Conservation (phyloP, 2,888 invertebrate genomes). For the Bellardia bayeri region DNA sequence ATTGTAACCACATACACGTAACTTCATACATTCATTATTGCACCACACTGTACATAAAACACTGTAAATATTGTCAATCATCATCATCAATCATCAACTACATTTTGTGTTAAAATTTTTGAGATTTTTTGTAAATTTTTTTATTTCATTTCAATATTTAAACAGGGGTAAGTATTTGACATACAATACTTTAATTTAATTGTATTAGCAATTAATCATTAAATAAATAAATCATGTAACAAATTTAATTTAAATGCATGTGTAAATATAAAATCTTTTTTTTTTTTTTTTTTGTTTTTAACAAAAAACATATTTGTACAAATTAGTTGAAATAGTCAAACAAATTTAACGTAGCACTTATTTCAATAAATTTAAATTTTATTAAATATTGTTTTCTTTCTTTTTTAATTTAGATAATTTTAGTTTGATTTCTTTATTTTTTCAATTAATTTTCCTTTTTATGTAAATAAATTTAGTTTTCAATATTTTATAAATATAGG, state of each 20-base stretch:
- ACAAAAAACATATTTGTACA: background rate
- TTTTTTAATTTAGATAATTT: constrained; percentile 49
- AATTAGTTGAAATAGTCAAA: constrained; percentile 33
- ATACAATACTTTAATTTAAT: too few species aligned
- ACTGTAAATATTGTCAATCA: constrained; percentile 47
- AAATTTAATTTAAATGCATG: constrained; percentile 10
- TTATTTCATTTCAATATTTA: background rate
- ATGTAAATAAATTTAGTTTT: constrained; percentile 47
- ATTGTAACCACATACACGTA: background rate
- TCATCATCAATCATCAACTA: background rate
- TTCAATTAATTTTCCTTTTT: constrained; percentile 45
- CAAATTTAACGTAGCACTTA: constrained; percentile 34
- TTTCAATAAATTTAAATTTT: constrained; percentile 5
- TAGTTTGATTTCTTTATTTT: constrained; percentile 36
- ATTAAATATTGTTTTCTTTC: background rate
- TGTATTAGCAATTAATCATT: too few species aligned
- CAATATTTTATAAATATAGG: constrained; percentile 75
- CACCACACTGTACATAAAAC: constrained; percentile 69
- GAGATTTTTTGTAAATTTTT: constrained; percentile 45
- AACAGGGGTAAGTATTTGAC: constrained; percentile 49
- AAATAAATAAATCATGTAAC: constrained; percentile 6
- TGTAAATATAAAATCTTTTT: background rate
- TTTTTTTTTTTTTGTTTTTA: too few species aligned
- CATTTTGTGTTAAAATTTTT: constrained; percentile 51
- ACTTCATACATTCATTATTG: constrained; percentile 47